phyloP scores from a whole-genome alignment of 1,140 invertebrate genomes.

The Callitettix versicolor region DNA sequence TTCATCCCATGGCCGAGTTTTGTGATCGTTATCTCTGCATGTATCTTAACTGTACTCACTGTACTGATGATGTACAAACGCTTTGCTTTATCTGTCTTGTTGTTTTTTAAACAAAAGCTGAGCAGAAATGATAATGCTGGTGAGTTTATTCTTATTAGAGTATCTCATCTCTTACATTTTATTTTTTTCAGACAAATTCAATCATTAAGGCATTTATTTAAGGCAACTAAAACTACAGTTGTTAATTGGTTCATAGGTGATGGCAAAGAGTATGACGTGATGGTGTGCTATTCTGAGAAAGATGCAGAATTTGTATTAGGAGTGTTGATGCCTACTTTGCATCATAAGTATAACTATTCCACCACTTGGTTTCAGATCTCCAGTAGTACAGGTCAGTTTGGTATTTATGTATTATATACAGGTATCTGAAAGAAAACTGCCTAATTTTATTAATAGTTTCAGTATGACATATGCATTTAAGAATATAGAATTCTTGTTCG shows the following conservation, averaged over 20 bases:
- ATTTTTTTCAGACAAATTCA: too few species aligned
- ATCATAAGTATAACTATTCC: background rate
- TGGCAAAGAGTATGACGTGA: conserved; percentile 36
- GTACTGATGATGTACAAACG: conserved; percentile 16
- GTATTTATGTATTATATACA: too few species aligned
- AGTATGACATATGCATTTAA: too few species aligned
- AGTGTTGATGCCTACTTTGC: conserved; percentile 1
- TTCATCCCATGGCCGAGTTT: conserved; percentile 17
- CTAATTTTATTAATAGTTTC: too few species aligned
- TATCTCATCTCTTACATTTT: too few species aligned
- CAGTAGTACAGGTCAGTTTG: background rate
- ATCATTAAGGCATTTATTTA: too few species aligned
- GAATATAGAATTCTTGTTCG: too few species aligned
- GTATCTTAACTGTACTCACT: conserved; percentile 4
- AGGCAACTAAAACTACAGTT: too few species aligned
- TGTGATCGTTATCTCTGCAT: conserved; percentile 17
- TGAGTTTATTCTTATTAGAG: too few species aligned
- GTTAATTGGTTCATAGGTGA: conserved; percentile 30
- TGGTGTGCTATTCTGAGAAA: conserved; percentile 38
- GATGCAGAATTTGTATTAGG: conserved; percentile 28
- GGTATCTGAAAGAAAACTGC: too few species aligned
- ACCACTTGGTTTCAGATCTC: conserved; percentile 1
- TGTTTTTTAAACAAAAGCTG: background rate
- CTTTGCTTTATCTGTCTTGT: conserved; percentile 23
- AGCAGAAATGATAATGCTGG: too few species aligned